A percentile compares a stretch with the other conserved stretches of the same genome.
phyloP scores from a whole-genome alignment of 2,888 invertebrate species.

The Crossocerus cetratus region DNA sequence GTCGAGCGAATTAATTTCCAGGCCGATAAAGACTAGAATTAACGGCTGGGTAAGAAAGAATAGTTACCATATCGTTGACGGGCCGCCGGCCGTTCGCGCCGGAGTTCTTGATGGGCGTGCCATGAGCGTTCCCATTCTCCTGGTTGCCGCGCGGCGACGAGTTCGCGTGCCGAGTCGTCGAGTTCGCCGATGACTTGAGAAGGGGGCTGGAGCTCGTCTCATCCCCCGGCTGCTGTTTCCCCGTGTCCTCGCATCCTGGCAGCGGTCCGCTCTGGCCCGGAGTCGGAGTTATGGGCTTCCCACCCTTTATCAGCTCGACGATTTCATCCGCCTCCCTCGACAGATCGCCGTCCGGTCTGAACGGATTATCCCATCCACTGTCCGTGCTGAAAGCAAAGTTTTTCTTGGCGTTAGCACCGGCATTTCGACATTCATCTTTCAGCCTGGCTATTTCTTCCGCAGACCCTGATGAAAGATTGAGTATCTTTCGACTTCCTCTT shows the following conservation, averaged over 20 bases:
- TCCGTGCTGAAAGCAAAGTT: slow-evolving; percentile 85
- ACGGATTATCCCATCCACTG: slow-evolving; percentile 98
- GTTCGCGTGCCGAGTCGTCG: slow-evolving; percentile 64
- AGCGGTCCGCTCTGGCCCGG: slow-evolving; percentile 78
- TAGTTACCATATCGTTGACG: slow-evolving; percentile 71
- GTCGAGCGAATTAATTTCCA: neutral
- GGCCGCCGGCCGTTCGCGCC: slow-evolving; percentile 65
- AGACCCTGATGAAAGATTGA: no score
- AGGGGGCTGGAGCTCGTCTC: slow-evolving; percentile 72
- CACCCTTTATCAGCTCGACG: slow-evolving; percentile 94
- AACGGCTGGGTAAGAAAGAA: neutral
- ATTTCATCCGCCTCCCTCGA: slow-evolving; percentile 97
- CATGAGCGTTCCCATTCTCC: slow-evolving; percentile 74
- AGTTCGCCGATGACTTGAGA: slow-evolving; percentile 62
- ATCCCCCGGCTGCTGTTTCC: slow-evolving; percentile 59
- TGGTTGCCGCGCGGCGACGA: slow-evolving; percentile 67
- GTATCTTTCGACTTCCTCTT: no score
- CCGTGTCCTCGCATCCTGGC: slow-evolving; percentile 76
- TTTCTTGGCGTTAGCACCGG: no score
- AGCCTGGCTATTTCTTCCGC: no score
- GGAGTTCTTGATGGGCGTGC: slow-evolving; percentile 68
- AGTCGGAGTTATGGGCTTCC: slow-evolving; percentile 88
- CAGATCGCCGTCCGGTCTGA: slow-evolving; percentile 96
- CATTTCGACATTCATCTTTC: no score
- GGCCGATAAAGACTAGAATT: neutral